Conservation (phyloP, 1,140 invertebrate species). For the Parapsyche elsis region DNA sequence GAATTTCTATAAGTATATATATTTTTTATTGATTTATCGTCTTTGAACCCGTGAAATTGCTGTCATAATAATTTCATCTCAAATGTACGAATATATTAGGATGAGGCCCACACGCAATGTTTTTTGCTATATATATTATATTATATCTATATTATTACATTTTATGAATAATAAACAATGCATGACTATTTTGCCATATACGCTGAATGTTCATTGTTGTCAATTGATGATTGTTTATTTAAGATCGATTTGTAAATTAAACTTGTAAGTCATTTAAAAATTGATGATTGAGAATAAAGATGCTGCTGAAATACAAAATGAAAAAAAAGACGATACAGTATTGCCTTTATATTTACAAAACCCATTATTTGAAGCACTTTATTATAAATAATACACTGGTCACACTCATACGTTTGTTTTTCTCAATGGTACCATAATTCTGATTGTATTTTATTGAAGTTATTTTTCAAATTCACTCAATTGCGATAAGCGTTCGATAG, state of each 20-base stretch:
- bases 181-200: not conserved
- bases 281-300: conserved; percentile 51
- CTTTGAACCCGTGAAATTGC: not conserved
- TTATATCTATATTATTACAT: not conserved
- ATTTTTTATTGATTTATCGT: conserved; percentile 6
- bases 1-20: not conserved
- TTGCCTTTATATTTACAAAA: conserved; percentile 47
- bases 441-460: too few species aligned
- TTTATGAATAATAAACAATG: not conserved
- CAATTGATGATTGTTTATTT: conserved; percentile 11
- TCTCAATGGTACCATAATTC: too few species aligned
- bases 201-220: conserved; percentile 37
- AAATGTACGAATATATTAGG: too few species aligned
- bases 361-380: not conserved
- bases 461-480: too few species aligned
- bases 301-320: conserved; percentile 44
- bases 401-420: too few species aligned
- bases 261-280: conserved; percentile 41
- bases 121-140: not conserved
- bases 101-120: not conserved
- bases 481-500: too few species aligned
- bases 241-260: conserved; percentile 23
- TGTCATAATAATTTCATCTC: not conserved
- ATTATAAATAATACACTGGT: too few species aligned
- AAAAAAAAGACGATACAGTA: conserved; percentile 27